Base-by-base conservation (phyloP, 2,113 vertebrate species). In the Gallinago media region DNA sequence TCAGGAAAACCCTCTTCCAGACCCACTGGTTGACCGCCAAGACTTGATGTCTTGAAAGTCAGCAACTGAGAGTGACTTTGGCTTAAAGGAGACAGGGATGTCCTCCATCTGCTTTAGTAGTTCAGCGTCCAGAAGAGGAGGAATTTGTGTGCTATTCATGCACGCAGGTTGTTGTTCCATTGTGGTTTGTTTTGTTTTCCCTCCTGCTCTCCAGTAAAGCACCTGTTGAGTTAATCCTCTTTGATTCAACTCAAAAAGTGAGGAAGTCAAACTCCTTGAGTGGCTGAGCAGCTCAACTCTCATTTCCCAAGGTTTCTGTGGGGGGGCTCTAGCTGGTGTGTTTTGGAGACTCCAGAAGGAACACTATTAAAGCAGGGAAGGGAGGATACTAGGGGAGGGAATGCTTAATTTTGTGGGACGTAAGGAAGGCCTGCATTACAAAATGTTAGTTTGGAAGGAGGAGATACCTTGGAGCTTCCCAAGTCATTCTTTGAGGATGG, bases 161-260 rank as follows among this genome's bases (percentile, higher is more conserved):
- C 95, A 92, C 20, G 17, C 84, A 91, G 65, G 73, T 90, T 81
- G 65, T 70, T 71, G 87, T 74, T 96, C 81, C 92, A 77, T 93
- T 85, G 94, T 87, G 76, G 91, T 96, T 49, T 86, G 91, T 46
- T 92, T 74, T 88, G 89, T 77, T 89, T 94, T 87, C 94, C 85
- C 89, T 87, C 85, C 44, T 32, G 11, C 77, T 91, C 56, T 71
- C 62, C 42, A 91, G 47, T 63, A 78, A 85, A 89, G 87, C 94
- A 94, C 95, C 92, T 95, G 85, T 82, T 93, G 84, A 85, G 66
- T 95, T 95, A 94, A 95, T 96, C 89, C 70, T 58, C 55, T 91
- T 77, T 85, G 61, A 81, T 77, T 94, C 65, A 58, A 31, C 87
- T 91, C 80, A 58, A 42, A 95, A 95, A 89, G 52, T 49, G 36